A percentile compares a stretch with the other conserved stretches of the same genome.
Conservation (phyloP, 2,888 invertebrate genomes). For the Drosophila atroscutellata region DNA sequence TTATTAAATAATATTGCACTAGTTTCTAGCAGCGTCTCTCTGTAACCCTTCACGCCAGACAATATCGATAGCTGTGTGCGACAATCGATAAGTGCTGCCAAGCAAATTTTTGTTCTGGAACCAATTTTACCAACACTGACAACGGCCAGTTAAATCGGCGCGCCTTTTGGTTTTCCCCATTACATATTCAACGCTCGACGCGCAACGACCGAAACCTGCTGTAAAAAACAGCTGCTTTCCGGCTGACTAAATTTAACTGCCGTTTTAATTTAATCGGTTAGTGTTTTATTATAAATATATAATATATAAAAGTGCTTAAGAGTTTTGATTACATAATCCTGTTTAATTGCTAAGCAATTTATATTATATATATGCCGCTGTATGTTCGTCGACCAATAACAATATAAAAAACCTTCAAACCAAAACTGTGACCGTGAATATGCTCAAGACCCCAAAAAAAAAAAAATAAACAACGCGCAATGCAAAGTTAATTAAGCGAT, state of each 20-base stretch:
- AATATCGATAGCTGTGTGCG: conserved; percentile 28
- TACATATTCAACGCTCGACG: conserved; percentile 46
- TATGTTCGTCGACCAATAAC: conserved; percentile 26
- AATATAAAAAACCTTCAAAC: conserved; percentile 57
- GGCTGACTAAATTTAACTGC: conserved; percentile 16
- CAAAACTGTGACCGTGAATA: conserved; percentile 69
- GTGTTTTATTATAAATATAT: conserved; percentile 20
- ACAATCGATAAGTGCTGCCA: conserved; percentile 22
- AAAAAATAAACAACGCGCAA: conserved; percentile 47
- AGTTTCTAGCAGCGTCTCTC: conserved; percentile 7
- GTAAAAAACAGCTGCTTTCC: conserved; percentile 2
- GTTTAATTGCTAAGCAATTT: background rate
- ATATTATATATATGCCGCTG: conserved; percentile 4
- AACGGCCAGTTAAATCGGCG: conserved; percentile 39
- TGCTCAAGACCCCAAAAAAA: conserved; percentile 33
- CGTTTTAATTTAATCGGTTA: conserved; percentile 55
- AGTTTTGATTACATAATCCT: background rate
- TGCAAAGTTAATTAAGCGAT: conserved; percentile 70
- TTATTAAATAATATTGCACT: conserved; percentile 25
- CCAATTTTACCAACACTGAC: conserved; percentile 28
- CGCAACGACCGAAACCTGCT: conserved; percentile 30
- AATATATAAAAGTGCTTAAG: background rate
- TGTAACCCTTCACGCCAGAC: background rate
- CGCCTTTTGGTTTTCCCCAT: conserved; percentile 45
- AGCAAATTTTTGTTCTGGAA: background rate